phyloP scores from a whole-genome alignment of 2,888 invertebrate species.

The Heteromyza rotundicornis region DNA sequence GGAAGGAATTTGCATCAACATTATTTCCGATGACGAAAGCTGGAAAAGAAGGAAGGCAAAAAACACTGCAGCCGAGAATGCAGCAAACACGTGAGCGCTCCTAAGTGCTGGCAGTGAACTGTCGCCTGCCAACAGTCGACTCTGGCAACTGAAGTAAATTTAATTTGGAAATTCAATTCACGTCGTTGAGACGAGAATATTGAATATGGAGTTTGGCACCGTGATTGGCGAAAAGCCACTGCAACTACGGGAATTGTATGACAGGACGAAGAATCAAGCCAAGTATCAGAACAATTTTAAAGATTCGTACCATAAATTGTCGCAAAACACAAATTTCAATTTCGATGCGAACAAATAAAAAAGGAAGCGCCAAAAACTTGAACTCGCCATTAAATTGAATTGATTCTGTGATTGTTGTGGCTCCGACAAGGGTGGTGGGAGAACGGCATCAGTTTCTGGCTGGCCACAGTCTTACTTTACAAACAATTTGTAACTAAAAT shows the following conservation, averaged over 20 bases:
- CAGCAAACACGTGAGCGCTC: neutral
- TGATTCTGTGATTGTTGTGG: neutral
- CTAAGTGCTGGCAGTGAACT: no score
- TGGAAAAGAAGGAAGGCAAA: no score
- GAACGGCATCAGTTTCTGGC: neutral
- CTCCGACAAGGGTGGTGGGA: no score
- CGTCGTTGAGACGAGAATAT: neutral
- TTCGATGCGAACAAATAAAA: neutral
- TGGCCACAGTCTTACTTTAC: neutral
- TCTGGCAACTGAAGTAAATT: neutral
- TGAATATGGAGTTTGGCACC: neutral
- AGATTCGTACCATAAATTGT: no score
- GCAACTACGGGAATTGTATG: neutral
- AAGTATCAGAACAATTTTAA: neutral
- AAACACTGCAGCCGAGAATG: neutral
- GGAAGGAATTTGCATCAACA: neutral
- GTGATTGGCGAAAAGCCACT: neutral
- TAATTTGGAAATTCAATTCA: conserved; percentile 1
- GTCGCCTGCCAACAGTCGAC: neutral
- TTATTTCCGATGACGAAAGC: no score
- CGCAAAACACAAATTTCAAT: neutral
- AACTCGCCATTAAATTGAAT: neutral
- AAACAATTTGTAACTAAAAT: neutral
- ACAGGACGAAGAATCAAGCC: neutral
- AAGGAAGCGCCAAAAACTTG: no score